Base-by-base conservation (phyloP, 2,797 vertebrate species). In the Gastrophryne carolinensis region DNA sequence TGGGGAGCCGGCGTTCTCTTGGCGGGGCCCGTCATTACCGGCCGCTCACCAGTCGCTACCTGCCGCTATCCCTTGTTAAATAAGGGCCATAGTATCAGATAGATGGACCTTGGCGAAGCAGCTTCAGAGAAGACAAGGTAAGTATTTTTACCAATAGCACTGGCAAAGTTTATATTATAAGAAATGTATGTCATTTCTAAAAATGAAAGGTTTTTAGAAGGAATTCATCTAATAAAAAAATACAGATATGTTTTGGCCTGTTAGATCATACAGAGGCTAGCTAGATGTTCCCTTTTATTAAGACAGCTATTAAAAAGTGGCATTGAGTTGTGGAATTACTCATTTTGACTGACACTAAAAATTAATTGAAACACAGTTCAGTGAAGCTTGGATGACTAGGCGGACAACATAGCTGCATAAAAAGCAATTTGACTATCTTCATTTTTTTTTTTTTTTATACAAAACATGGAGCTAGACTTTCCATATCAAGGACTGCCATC, bases 361-460 rank as follows among this genome's bases (percentile, higher is more conserved):
- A 57, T 57, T 54, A 56, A 69, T 39, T 56, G 41, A 41, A 69
- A 27, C 35, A 41, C 41, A 26, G 17, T 10, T 3, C 3, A 26
- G 34, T 21, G 34, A 10, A 37, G 32, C 5, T 66, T 54, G 15
- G 23, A 41, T 21, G 3, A 56, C n/a, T 24, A 56, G 32, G 27
- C 30, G 53, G 17, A 19, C 15, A 69, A 30, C 24, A 41, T 27
- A 57, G 47, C 54, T 29, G 64, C 49, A 67, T 6, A 67, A 15
- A 67, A 56, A 69, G 37, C 66, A 39, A 56, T 69, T 69, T 69
- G 35, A 35, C 66, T 69, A 35, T 54, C 66, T 41, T 56, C 32
- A 29, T 27, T 54, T 17, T 54, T n/a, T 57, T 69, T 23, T 19
- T 27, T 54, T 17, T 54, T n/a, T 57, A 56, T 26, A 27, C n/a